phyloP scores from a whole-genome alignment of 1,140 invertebrate species.

The Lepidurus couesii region DNA sequence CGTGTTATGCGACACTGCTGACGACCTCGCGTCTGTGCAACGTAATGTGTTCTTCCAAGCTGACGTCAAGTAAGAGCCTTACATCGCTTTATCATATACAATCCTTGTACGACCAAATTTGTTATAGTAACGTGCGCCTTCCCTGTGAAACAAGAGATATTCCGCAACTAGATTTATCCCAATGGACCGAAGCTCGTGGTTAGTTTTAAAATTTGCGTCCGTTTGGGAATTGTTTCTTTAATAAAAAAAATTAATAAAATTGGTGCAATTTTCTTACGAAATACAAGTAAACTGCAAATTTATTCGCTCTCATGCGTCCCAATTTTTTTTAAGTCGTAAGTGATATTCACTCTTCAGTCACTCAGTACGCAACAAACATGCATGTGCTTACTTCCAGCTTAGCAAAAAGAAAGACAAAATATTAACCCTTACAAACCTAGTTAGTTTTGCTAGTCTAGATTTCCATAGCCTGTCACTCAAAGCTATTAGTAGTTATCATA shows the following conservation, averaged over 20 bases:
- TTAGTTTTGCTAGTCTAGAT: constrained; percentile 2
- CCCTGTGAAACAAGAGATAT: constrained; percentile 45
- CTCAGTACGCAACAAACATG: not conserved
- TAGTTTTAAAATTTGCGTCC: not conserved
- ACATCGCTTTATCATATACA: not conserved
- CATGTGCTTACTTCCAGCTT: not conserved
- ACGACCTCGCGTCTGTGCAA: constrained; percentile 50
- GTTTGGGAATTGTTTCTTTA: not conserved
- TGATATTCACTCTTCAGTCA: constrained; percentile 2
- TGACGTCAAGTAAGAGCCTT: constrained; percentile 45
- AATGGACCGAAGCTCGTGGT: constrained; percentile 43
- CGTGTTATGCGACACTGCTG: constrained; percentile 55
- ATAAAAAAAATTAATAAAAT: not conserved
- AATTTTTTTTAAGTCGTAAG: not conserved
- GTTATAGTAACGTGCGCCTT: constrained; percentile 46
- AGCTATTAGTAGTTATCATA: not conserved
- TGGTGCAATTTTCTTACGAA: not conserved
- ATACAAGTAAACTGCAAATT: constrained; percentile 14
- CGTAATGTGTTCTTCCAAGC: constrained; percentile 50
- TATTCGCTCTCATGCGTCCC: not conserved
- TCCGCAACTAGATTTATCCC: constrained; percentile 46
- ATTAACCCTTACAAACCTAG: not conserved
- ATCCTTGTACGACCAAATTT: not conserved
- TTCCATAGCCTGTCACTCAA: not conserved
- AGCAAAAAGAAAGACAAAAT: not conserved